These are phyloP conservation scores for Heterodera schachtii DNA, from an alignment of 1,140 invertebrate species.

Conservation along the genomic window DNA sequence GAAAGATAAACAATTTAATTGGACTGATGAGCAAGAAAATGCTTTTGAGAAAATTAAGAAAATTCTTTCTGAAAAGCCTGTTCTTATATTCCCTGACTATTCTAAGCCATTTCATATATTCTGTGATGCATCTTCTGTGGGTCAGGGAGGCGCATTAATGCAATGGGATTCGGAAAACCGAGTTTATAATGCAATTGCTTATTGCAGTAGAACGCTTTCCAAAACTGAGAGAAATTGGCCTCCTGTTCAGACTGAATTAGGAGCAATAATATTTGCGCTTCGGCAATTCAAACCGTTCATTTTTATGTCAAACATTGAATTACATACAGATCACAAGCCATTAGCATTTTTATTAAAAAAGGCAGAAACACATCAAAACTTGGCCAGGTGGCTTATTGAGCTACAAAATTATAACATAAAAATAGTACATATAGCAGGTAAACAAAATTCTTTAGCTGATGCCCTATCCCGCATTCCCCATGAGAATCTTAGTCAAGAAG, in stretches of 20 bases:
- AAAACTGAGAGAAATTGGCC: conserved; percentile 20
- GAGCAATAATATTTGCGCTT: conserved; percentile 25
- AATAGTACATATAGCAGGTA: conserved; percentile 28
- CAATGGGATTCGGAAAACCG: conserved; percentile 19
- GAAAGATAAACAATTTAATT: conserved; percentile 14
- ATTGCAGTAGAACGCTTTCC: conserved; percentile 16
- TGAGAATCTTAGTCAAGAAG: conserved; percentile 6
- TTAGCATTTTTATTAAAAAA: conserved; percentile 23
- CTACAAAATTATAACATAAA: conserved; percentile 30
- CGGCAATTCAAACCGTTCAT: conserved; percentile 21
- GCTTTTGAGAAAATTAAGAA: conserved; percentile 27
- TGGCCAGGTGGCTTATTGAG: conserved; percentile 21
- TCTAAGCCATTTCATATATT: conserved; percentile 39
- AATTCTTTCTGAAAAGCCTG: conserved; percentile 15
- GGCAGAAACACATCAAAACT: conserved; percentile 8
- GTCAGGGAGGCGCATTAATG: conserved; percentile 9
- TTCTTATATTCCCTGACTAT: conserved; percentile 35
- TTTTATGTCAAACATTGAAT: conserved; percentile 7
- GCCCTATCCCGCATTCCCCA: conserved; percentile 16
- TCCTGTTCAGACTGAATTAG: conserved; percentile 24
- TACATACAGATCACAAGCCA: conserved; percentile 34
- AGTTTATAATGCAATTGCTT: conserved; percentile 17
- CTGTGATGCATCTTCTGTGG: conserved; percentile 13
- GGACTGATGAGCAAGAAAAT: conserved; percentile 33
- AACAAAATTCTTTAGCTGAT: conserved; percentile 16